Evolutionary conservation across 1,140 invertebrate species (phyloP), one percentile per base, ranked within the genome.

Genomic region (Drosophila quadrilineata): DNA sequence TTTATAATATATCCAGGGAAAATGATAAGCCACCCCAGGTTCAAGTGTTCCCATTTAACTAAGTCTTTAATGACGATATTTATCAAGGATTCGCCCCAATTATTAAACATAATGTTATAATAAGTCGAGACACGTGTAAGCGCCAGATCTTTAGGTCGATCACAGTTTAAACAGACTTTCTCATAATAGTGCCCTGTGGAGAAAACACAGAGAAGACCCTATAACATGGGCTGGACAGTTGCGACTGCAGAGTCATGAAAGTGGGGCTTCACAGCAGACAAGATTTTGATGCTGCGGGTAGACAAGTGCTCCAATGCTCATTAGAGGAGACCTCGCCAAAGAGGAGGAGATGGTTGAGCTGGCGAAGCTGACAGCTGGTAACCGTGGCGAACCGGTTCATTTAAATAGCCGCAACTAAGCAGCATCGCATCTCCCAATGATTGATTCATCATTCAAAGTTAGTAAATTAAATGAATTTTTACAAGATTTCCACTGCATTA

Each of bases 351-450:
- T 3, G n/a, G 21, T 10, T 1, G 38, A 22, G 24, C 16, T 54
- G 52, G 49, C n/a, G n/a, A 31, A 29, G 36, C 16, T 29, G 22
- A 12, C 6, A 10, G 33, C 9, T 16, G 21, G 22, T 9, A 29
- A 24, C n/a, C 45, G 49, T 33, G 28, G 38, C 48, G 62, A 82
- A 82, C 76, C 76, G 76, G 76, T 82, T 82, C 58, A 80, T 80
- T 82, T 80, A 71, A 80, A 80, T 82, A 75, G 53, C 58, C 67
- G 21, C 58, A 50, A 62, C 76, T 68, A 75, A 80, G 62, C 71
- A 79, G 66, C n/a, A n/a, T n/a, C n/a, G n/a, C n/a, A n/a, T n/a
- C n/a, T 72, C 62, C 40, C 74, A 77, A 70, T 82, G 76, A 82
- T 82, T 82, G 76, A 82, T 82, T 76, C 79, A 72, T 75, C 69